Base-by-base conservation (phyloP, 2,888 invertebrate species). In the Lochmaea capreae region DNA sequence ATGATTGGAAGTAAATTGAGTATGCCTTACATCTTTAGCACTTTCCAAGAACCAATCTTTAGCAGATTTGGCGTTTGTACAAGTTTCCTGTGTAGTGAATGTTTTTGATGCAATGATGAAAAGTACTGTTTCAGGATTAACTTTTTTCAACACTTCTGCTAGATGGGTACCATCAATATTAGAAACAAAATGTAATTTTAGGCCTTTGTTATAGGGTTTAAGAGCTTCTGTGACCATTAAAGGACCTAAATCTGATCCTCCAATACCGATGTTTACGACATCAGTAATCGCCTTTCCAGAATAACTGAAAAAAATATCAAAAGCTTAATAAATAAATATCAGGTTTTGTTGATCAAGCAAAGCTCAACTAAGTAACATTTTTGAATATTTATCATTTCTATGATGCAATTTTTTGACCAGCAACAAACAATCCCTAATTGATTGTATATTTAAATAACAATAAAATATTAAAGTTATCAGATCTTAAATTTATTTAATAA, bases 61-160 rank as follows among this genome's bases (percentile, higher is more conserved):
- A n/a, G 99, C 99, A 0, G 99, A 97, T 1, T 94, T 95, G 14
- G 99, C 99, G 89, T 99, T 99, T 69, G 99, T 99, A 82, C 99
- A 97, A 12, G 99, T 99, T 90, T 99, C 99, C 87, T 97, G 98
- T 0, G 99, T 99, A 63, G 99, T 99, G 88, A 97, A 99, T 1
- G 99, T 99, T 90, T 99, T 99, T 3, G 99, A 99, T 0, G 99
- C 99, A 84, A 99, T 96, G 86, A 99, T 98, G 88, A 99, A 99
- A 58, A 99, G 89, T 1, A 96, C 94, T 0, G 98, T 97, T 88
- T 98, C 98, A 0, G 98, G 94, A 88, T 95, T 91, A 42, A 99
- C 89, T 79, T 93, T 93, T 85, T 96, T 97, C 75, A 99, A 89
- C 4, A 96, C 95, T 87, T 98, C 97, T 0, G 96, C 97, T 83